A percentile compares a stretch with the other conserved stretches of the same genome.
phyloP scores from a whole-genome alignment of 2,797 vertebrate genomes.

The Hydrophis major region DNA sequence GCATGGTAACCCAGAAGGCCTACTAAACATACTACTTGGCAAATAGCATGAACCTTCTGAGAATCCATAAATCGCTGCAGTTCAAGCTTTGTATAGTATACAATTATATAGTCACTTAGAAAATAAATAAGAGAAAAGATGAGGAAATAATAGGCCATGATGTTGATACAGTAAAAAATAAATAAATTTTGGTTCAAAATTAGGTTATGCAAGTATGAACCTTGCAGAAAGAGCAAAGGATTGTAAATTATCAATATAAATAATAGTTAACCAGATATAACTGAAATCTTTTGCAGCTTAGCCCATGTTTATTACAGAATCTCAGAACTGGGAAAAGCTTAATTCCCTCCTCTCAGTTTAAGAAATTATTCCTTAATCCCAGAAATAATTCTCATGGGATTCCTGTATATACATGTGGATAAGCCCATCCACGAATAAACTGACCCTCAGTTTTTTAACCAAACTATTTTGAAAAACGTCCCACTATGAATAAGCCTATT shows the following conservation, averaged over 20 bases:
- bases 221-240: not conserved
- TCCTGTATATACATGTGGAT: not conserved
- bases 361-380: not conserved
- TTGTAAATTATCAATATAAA: not conserved
- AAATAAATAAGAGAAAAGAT: not conserved
- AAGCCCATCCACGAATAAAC: not conserved
- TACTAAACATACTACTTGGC: not conserved
- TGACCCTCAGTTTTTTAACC: not conserved
- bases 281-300: not conserved
- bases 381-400: not conserved
- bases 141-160: not conserved
- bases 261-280: not conserved
- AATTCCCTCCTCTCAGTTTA: not conserved
- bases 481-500: not conserved
- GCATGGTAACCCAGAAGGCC: not conserved
- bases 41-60: not conserved
- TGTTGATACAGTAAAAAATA: not conserved
- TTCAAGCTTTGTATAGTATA: not conserved
- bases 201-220: not conserved
- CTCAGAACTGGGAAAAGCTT: not conserved
- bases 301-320: not conserved
- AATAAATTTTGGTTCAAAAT: not conserved
- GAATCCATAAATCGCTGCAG: not conserved
- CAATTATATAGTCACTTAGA: not conserved
- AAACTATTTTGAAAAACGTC: not conserved